These are phyloP conservation scores for Xenopus tropicalis DNA, from an alignment of 2,113 vertebrate genomes.

Conservation along the genomic window DNA sequence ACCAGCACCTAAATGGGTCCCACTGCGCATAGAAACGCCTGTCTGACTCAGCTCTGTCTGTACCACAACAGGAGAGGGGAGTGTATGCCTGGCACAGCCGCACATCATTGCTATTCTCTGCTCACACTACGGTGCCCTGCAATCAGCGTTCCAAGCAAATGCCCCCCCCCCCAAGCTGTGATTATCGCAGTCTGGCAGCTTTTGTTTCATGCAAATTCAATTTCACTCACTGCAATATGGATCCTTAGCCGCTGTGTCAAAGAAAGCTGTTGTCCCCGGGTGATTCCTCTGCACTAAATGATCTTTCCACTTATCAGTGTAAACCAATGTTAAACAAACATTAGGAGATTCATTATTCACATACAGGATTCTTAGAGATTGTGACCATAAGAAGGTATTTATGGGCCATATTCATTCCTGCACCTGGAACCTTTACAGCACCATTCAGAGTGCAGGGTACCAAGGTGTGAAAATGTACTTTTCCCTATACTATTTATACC, in stretches of 20 bases:
- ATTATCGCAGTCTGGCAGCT: not conserved
- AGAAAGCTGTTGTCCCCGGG: constrained; percentile 72
- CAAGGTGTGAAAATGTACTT: too few species aligned
- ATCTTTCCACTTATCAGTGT: constrained; percentile 74
- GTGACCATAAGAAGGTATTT: too few species aligned
- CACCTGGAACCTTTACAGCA: too few species aligned
- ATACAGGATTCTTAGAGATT: too few species aligned
- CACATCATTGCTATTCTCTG: not conserved
- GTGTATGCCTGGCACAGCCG: not conserved
- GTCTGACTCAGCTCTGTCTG: not conserved
- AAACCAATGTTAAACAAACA: constrained; percentile 70
- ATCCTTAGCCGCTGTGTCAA: constrained; percentile 73
- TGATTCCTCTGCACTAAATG: constrained; percentile 59
- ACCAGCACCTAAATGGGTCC: not conserved
- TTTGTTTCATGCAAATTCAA: constrained; percentile 38
- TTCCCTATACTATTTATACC: too few species aligned
- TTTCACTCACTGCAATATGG: constrained; percentile 84
- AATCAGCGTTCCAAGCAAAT: constrained; percentile 1
- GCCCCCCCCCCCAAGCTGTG: not conserved
- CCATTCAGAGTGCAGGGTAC: too few species aligned
- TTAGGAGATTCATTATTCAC: too few species aligned
- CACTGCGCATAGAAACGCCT: not conserved
- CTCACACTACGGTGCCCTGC: not conserved
- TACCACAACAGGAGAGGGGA: not conserved
- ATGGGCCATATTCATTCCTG: too few species aligned